Conservation (phyloP, 2,113 vertebrate genomes). For the Lepus americanus region DNA sequence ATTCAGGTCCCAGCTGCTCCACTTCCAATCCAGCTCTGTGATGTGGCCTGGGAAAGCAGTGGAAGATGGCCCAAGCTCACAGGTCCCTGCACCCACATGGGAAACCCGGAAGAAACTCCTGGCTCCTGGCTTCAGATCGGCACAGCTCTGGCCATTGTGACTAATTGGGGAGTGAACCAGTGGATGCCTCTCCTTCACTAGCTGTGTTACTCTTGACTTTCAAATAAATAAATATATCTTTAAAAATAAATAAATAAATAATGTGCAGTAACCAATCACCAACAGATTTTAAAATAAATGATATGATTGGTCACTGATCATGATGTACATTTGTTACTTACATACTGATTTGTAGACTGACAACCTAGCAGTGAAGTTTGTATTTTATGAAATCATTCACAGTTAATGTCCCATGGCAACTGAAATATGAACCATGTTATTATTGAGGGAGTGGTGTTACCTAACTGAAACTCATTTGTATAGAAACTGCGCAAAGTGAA, state of each 20-base stretch:
- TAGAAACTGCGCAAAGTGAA: not conserved
- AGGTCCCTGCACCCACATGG: no score
- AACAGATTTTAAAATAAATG: constrained; percentile 46
- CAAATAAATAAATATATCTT: no score
- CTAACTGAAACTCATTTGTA: constrained; percentile 17
- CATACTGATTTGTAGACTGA: not conserved
- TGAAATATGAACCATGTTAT: not conserved
- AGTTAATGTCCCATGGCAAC: not conserved
- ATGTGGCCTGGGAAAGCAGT: no score
- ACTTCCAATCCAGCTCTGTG: no score
- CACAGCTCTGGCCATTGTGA: no score
- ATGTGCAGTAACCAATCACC: not conserved
- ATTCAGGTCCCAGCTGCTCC: no score
- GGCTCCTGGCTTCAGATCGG: no score
- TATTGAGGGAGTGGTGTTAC: not conserved
- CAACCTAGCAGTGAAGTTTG: not conserved
- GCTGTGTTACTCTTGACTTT: no score
- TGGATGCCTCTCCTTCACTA: no score
- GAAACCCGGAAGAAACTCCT: no score
- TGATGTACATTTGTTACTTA: constrained; percentile 26
- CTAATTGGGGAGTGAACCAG: no score
- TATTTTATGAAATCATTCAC: not conserved
- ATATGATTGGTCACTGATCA: not conserved
- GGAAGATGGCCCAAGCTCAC: no score
- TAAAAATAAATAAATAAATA: not conserved